Conservation (phyloP, 30 jellyfish, hydroid and myxozoan genomes). For the Pelagia noctiluca region DNA sequence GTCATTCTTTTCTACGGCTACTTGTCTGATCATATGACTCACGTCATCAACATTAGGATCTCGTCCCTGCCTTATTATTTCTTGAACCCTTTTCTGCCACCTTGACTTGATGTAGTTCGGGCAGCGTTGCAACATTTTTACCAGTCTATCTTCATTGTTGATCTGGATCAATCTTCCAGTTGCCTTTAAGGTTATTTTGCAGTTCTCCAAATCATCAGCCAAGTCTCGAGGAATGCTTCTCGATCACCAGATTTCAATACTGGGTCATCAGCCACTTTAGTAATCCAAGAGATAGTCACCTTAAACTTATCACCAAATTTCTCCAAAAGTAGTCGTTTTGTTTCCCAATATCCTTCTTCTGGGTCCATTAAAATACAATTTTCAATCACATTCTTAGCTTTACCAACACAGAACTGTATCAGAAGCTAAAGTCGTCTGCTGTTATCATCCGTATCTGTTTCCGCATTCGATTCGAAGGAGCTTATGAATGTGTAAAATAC, state of each 20-base stretch:
- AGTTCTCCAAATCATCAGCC: slow-evolving; percentile 35
- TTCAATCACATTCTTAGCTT: slow-evolving; percentile 9
- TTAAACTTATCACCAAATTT: slow-evolving; percentile 11
- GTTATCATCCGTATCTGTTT: slow-evolving; percentile 16
- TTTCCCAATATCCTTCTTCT: slow-evolving; percentile 33
- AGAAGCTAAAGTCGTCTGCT: slow-evolving; percentile 13
- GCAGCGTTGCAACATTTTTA: slow-evolving; percentile 17
- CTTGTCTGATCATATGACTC: no score
- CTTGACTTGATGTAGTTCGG: slow-evolving; percentile 25
- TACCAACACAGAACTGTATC: slow-evolving; percentile 21
- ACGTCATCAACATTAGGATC: slow-evolving; percentile 13
- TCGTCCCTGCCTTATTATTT: slow-evolving; percentile 12
- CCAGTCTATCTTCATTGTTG: slow-evolving; percentile 24
- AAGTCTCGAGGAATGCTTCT: slow-evolving; percentile 27
- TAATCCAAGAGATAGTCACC: slow-evolving; percentile 24
- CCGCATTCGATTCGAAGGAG: slow-evolving; percentile 11
- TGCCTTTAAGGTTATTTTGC: slow-evolving; percentile 21
- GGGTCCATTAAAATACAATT: slow-evolving; percentile 1
- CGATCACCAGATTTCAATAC: no score
- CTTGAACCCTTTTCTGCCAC: slow-evolving; percentile 35
- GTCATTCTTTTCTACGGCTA: no score
- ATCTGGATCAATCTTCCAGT: no score
- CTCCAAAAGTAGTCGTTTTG: slow-evolving; percentile 17
- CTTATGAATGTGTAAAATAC: slow-evolving; percentile 1
- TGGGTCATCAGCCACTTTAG: not conserved